Conservation (phyloP, 2,113 vertebrate species). For the Mormyrus lacerda region DNA sequence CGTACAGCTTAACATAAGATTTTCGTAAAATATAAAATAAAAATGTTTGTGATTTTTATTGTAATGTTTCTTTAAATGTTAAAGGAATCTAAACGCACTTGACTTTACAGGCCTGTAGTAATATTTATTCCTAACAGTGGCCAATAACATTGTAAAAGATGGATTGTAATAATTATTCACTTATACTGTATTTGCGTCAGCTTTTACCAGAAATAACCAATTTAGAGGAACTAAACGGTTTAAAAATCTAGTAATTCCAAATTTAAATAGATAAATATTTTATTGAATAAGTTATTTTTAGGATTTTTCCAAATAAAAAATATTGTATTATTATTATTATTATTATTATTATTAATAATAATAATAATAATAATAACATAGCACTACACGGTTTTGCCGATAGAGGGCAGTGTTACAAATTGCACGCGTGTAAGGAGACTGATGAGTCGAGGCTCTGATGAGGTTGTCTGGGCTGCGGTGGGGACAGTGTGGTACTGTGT, state of each 20-base stretch:
- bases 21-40: not conserved
- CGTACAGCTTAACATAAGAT: not conserved
- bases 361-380: not conserved
- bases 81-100: not conserved
- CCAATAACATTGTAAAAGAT: not conserved
- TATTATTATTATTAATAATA: not conserved
- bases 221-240: not conserved
- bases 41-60: not conserved
- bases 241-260: not conserved
- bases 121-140: not conserved
- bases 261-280: not conserved
- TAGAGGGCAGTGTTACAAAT: conserved; percentile 23
- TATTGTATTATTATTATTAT: not conserved
- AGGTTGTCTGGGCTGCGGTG: not conserved
- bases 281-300: not conserved
- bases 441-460: not conserved
- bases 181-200: not conserved
- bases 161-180: not conserved
- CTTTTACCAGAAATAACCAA: not conserved
- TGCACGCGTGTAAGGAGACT: not conserved
- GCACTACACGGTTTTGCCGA: not conserved
- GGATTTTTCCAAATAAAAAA: not conserved
- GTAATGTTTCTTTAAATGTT: not conserved
- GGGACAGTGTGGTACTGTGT: not conserved
- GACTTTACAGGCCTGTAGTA: not conserved